phyloP scores from a whole-genome alignment of 2,113 vertebrate genomes.

The Deroptyus accipitrinus region DNA sequence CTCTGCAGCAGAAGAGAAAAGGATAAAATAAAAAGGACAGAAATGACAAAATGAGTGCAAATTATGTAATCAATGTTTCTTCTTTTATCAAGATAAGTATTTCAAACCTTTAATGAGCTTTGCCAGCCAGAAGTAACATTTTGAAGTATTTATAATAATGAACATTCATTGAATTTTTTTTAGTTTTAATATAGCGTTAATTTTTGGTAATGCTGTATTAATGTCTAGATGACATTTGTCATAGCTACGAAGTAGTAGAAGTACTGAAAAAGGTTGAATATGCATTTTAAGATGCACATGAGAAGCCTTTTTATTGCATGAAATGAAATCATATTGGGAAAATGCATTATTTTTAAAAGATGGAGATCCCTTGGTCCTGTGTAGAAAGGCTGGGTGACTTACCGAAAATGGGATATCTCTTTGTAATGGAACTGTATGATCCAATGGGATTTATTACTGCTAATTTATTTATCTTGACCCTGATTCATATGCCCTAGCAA shows the following conservation, averaged over 20 bases:
- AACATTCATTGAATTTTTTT: background rate
- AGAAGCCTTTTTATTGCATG: background rate
- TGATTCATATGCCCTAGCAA: background rate
- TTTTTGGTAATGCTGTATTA: background rate
- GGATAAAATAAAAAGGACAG: conserved; percentile 28
- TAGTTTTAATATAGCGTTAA: background rate
- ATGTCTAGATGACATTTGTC: background rate
- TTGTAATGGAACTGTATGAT: background rate
- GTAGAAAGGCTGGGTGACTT: background rate
- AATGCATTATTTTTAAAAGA: background rate
- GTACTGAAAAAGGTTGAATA: background rate
- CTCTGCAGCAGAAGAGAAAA: background rate
- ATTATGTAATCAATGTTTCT: conserved; percentile 50
- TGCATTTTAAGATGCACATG: background rate
- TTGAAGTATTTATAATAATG: background rate
- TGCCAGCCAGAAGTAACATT: background rate
- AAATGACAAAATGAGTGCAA: conserved; percentile 63
- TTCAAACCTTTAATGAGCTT: conserved; percentile 35
- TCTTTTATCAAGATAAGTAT: conserved; percentile 30
- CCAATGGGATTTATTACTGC: background rate
- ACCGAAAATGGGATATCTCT: background rate
- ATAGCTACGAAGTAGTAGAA: background rate
- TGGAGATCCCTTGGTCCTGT: background rate
- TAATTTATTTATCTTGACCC: background rate
- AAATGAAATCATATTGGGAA: background rate